Base-by-base conservation (phyloP, 2,113 vertebrate species). In the Corythoichthys intestinalis region DNA sequence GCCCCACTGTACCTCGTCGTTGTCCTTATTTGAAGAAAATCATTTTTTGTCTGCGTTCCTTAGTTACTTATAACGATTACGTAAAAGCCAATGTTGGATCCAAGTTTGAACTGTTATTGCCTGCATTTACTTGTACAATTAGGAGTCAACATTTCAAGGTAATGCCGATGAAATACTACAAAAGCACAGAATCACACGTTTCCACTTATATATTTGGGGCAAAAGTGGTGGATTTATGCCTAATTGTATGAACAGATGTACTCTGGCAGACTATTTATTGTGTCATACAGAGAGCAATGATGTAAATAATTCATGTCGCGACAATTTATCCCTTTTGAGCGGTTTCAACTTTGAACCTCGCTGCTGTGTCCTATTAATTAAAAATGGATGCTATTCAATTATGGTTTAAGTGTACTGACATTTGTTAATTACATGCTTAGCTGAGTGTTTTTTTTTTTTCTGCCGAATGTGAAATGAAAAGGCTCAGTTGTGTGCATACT, bases 361-460 rank as follows among this genome's bases (percentile, higher is more conserved):
- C 34, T 37, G 56, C 5, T 15, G 13, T 58, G 56, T 37, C 34
- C 56, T 34, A 38, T 15, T 37, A 37, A 58, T 58, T 37, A 37
- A 58, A 28, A 37, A 6, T 4, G 34, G 56, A 14, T 37, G 56
- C 56, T 37, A 58, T 35, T 58, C 34, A 58, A 37, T 58, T 58
- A 37, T 58, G 56, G 56, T 58, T 56, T 34, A 58, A 58, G 8
- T 11, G 20, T 20, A 56, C 20, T 11, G 28, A 56, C 53, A 56
- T 34, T 56, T 56, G 53, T 56, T 56, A 56, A 56, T 56, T 56
- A 56, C 53, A 58, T 58, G 56, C 56, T 58, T 58, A 14, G 12
- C 56, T 37, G 2, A 13, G 34, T 37, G 1, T 50, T 50, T 49
- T 49, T 37, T 14, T 58, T 58, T 34, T 56, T 15, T 49, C 5